Evolutionary conservation across 2,888 invertebrate genomes (phyloP), one percentile per base, ranked within the genome.

Genomic region (Thymelicus acteon): DNA sequence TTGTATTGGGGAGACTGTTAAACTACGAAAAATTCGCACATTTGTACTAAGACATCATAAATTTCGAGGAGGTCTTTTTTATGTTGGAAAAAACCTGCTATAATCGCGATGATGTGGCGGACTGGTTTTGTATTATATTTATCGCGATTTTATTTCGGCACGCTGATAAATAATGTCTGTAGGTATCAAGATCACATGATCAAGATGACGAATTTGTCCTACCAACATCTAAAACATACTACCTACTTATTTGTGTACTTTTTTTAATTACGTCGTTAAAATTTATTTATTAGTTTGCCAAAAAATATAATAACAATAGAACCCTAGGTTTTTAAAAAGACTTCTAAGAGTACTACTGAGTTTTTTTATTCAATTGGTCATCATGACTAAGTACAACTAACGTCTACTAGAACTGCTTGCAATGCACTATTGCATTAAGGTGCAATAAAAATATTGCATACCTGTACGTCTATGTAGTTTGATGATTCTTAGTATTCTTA

Each of bases 11-110:
- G 86, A 84, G 85, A 84, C 82, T 83, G 82, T 83, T 81, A 84
- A 88, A 88, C 91, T 92, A 90, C 91, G 90, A 89, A 88, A 89
- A 88, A 87, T 93, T 93, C 92, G 93, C 93, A 93, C 92, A 93
- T 90, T 88, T 88, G 85, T 92, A 93, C 91, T 79, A 92, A 90
- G 92, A 82, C 78, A 82, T 75, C 79, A 93, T 84, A 75, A 85
- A 71, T 75, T 72, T 73, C 63, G 54, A 82, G 80, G 84, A 86
- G 82, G 77, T 84, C 75, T 79, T 88, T 80, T 85, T 84, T 75
- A 62, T 31, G 61, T 65, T 54, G 64, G 69, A 47, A 81, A 75
- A 82, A 83, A 70, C 60, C 60, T 52, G 47, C 48, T 57, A 54
- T 54, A 19, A 31, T 37, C 48, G 67, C 44, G 63, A 52, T 64